Conservation (phyloP, 2,888 invertebrate species). For the Troilus luridus region DNA sequence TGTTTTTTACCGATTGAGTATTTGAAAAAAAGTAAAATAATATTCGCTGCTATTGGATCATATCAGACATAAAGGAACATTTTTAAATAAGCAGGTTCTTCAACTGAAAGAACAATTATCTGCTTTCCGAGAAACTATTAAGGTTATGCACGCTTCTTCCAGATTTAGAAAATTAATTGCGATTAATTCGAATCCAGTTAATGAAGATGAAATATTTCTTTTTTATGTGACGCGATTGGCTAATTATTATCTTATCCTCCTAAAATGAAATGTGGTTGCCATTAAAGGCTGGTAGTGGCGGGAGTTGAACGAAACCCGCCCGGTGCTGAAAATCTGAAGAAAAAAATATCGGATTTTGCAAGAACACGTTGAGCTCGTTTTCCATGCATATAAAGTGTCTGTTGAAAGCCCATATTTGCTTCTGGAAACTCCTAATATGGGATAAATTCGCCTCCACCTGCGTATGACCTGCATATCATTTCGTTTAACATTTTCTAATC, state of each 20-base stretch:
- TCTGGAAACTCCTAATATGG: slow-evolving; percentile 14
- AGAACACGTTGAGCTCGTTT: slow-evolving; percentile 28
- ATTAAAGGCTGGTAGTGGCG: not conserved
- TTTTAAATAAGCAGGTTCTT: not conserved
- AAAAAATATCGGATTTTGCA: slow-evolving; percentile 9
- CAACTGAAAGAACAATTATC: not conserved
- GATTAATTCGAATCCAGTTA: not conserved
- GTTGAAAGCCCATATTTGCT: slow-evolving; percentile 14
- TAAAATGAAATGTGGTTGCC: slow-evolving; percentile 18
- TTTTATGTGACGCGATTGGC: not conserved
- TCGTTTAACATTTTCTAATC: not conserved
- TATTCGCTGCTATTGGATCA: too few relatives aligned
- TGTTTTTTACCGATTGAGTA: too few relatives aligned
- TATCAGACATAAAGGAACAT: not conserved
- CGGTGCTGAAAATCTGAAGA: not conserved
- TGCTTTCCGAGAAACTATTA: not conserved
- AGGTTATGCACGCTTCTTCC: not conserved
- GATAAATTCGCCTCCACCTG: not conserved
- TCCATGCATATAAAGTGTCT: slow-evolving; percentile 37
- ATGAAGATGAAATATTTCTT: not conserved
- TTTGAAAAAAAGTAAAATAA: too few relatives aligned
- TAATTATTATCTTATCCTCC: slow-evolving; percentile 17
- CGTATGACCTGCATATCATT: not conserved
- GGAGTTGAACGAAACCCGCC: slow-evolving; percentile 4
- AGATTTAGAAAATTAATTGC: not conserved